phyloP scores from a whole-genome alignment of 2,888 invertebrate genomes.

The Tenthredo livida region DNA sequence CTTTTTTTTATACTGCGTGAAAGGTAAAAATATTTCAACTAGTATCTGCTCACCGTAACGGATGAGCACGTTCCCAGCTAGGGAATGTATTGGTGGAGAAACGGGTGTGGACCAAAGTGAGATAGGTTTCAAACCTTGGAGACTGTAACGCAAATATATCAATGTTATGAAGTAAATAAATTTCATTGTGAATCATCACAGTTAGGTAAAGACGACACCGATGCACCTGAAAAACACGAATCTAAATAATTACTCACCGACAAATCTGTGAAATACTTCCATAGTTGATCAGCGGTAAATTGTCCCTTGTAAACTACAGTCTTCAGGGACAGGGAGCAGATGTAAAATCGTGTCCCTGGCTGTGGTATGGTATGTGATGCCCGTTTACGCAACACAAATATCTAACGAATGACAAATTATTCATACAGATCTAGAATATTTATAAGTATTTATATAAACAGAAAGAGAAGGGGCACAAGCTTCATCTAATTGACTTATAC shows the following conservation, averaged over 20 bases:
- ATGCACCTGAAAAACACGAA: constrained; percentile 44
- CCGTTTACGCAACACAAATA: constrained; percentile 95
- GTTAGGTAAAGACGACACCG: constrained; percentile 34
- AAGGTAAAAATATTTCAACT: neutral
- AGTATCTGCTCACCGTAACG: constrained; percentile 86
- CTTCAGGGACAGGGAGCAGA: constrained; percentile 94
- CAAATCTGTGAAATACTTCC: constrained; percentile 87
- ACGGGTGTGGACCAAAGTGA: constrained; percentile 97
- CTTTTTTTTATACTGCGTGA: neutral
- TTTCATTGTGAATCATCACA: neutral
- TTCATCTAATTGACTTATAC: neutral
- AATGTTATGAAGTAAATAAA: neutral
- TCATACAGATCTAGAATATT: neutral
- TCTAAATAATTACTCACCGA: constrained; percentile 70
- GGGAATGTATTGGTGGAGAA: constrained; percentile 99
- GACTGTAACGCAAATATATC: constrained; percentile 80
- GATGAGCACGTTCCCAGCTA: constrained; percentile 99
- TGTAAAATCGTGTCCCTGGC: constrained; percentile 95
- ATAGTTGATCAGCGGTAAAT: constrained; percentile 96
- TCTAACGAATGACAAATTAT: constrained; percentile 79
- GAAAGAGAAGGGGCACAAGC: neutral
- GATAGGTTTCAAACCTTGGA: constrained; percentile 93
- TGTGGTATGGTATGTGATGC: constrained; percentile 93
- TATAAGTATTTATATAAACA: neutral
- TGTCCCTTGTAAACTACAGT: constrained; percentile 99